These are phyloP conservation scores for Candoia aspera DNA, from an alignment of 2,113 vertebrate species.

Conservation along the genomic window DNA sequence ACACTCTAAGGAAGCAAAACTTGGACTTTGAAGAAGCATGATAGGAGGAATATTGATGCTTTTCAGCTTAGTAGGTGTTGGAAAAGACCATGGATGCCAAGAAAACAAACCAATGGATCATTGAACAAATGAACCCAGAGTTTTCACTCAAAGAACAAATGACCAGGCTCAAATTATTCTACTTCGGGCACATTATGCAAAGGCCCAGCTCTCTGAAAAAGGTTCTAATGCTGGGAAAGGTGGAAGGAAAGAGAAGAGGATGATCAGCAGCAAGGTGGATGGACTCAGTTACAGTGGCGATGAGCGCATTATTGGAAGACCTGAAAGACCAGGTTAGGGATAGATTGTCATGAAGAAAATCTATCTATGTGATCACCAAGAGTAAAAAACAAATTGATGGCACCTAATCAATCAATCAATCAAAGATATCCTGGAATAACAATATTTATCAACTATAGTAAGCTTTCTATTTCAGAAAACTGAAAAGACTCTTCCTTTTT, in stretches of 20 bases:
- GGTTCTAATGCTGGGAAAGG: neutral
- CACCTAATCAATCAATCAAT: neutral
- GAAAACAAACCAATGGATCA: neutral
- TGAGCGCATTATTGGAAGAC: neutral
- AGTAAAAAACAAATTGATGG: neutral
- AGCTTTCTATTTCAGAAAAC: neutral
- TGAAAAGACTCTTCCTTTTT: neutral
- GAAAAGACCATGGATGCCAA: neutral
- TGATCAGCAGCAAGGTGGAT: neutral
- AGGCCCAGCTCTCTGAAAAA: neutral
- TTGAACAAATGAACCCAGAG: neutral
- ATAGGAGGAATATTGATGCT: neutral
- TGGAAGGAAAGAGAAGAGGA: neutral
- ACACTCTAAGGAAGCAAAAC: neutral
- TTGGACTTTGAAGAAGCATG: neutral
- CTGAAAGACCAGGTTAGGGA: neutral
- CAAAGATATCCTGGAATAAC: neutral
- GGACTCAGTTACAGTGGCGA: neutral
- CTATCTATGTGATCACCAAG: neutral
- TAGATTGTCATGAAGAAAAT: neutral
- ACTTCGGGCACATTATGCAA: neutral
- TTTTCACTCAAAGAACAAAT: neutral
- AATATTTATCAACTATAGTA: neutral
- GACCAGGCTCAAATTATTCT: neutral
- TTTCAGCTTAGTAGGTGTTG: neutral